Base-by-base conservation (phyloP, 1,140 invertebrate genomes). In the Parapsyche elsis region DNA sequence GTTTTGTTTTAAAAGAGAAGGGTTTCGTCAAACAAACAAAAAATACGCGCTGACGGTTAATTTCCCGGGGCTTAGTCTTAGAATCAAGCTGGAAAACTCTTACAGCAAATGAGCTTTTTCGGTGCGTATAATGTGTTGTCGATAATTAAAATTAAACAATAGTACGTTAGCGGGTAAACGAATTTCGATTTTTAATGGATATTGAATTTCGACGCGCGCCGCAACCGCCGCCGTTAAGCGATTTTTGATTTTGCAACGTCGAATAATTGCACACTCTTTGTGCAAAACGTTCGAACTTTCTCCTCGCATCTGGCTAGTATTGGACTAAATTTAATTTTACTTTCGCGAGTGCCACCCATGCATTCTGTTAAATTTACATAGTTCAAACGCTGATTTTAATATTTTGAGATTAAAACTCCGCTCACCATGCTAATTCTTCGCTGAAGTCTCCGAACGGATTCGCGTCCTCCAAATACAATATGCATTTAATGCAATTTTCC, bases 61-160 rank as follows among this genome's bases (percentile, higher is more conserved):
- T 23, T 67, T 26, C 7, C 30, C 30, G 30, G 30, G 1, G 7
- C 30, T 38, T 38, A 38, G 30, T 4, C 30, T 38, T 38, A 4
- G 30, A 38, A 4, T 38, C 30, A 4, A 38, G 30, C 30, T 38
- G 30, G 30, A 38, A 38, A 38, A 4, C 30, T 38, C 7, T 38
- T 38, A 38, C 7, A 38, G 7, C 30, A 1, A 38, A 38, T 7
- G 30, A 23, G 59, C 59, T 64, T 30, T 9, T 44, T 46, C 30
- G 23, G 1, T 71, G 9, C 26, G 71, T 10, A 45, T 46, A 16
- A 73, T 38, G 45, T 38, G 46, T 24, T 46, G 1, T 23, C 12
- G 19, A 9, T 80, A 80, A 80, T 71, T 26, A 80, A 71, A 80
- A 76, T 80, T 57, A 76, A 80, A 80, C 79, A 75, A 76, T 76